These are phyloP conservation scores for Cynoglossus semilaevis DNA, from an alignment of 2,113 vertebrate genomes.

Conservation along the genomic window DNA sequence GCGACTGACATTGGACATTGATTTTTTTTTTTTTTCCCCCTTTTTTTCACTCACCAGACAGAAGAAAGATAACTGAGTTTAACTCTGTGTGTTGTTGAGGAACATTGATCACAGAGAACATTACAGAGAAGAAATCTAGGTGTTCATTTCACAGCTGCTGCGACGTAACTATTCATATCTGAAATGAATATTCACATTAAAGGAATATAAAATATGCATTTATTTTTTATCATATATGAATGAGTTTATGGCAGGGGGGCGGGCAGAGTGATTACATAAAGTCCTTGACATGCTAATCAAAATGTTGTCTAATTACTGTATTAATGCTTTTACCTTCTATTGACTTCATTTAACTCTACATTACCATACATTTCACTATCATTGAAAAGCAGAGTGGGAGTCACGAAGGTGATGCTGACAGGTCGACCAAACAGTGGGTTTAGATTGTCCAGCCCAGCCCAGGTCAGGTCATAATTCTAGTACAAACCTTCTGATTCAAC, in stretches of 20 bases:
- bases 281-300: conserved; percentile 48
- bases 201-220: conserved; percentile 2
- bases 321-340: conserved; percentile 26
- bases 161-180: conserved; percentile 4
- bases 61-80: conserved; percentile 83
- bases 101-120: conserved; percentile 8
- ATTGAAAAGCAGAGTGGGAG: conserved; percentile 6
- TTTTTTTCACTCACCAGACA: conserved; percentile 72
- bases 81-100: conserved; percentile 42
- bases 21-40: conserved; percentile 69
- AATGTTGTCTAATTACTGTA: conserved; percentile 41
- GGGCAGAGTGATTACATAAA: conserved; percentile 43
- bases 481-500: too few species aligned
- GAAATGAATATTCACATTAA: conserved; percentile 1
- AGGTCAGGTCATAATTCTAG: too few species aligned
- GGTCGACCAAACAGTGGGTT: too few species aligned
- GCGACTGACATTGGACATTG: conserved; percentile 91
- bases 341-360: conserved; percentile 23
- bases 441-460: too few species aligned
- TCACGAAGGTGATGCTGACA: too few species aligned
- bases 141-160: conserved; percentile 1
- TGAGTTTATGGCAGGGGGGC: conserved; percentile 20
- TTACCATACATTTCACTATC: not conserved
- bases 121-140: not conserved
- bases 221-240: conserved; percentile 19